These are phyloP conservation scores for Panulirus ornatus DNA, from an alignment of 1,140 invertebrate species.

Conservation along the genomic window DNA sequence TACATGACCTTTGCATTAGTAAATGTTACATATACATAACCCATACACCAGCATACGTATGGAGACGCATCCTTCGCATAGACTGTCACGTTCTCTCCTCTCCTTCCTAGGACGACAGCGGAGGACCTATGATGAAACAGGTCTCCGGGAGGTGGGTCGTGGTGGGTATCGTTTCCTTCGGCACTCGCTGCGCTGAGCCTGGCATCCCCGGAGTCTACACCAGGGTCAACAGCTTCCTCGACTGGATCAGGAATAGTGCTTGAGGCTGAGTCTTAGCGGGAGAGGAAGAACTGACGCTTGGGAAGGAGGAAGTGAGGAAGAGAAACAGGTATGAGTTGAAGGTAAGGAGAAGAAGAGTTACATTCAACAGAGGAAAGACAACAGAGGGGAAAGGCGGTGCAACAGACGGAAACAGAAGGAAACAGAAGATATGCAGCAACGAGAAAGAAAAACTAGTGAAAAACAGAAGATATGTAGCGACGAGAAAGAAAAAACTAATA, in stretches of 20 bases:
- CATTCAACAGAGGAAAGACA: neutral
- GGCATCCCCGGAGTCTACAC: constrained; percentile 88
- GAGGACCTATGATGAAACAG: constrained; percentile 90
- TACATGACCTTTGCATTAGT: too few relatives aligned
- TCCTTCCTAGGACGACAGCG: constrained; percentile 81
- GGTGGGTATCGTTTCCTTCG: constrained; percentile 93
- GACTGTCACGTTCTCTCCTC: neutral
- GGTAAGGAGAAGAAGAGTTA: neutral
- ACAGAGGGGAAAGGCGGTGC: neutral
- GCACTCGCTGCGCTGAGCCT: constrained; percentile 86
- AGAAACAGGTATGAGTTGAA: neutral
- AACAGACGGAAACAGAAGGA: too few relatives aligned
- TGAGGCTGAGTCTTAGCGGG: too few relatives aligned
- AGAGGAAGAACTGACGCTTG: too few relatives aligned
- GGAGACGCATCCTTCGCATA: too few relatives aligned
- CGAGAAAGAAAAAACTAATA: too few relatives aligned
- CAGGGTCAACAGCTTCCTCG: constrained; percentile 80
- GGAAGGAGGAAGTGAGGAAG: too few relatives aligned
- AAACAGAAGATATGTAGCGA: too few relatives aligned
- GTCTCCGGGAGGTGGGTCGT: constrained; percentile 87
- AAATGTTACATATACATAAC: too few relatives aligned
- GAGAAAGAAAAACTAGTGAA: too few relatives aligned
- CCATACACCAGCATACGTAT: too few relatives aligned
- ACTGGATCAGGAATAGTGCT: constrained; percentile 53
- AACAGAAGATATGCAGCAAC: too few relatives aligned